Conservation (phyloP, 2,797 vertebrate species). For the Tokudaia muenninki region DNA sequence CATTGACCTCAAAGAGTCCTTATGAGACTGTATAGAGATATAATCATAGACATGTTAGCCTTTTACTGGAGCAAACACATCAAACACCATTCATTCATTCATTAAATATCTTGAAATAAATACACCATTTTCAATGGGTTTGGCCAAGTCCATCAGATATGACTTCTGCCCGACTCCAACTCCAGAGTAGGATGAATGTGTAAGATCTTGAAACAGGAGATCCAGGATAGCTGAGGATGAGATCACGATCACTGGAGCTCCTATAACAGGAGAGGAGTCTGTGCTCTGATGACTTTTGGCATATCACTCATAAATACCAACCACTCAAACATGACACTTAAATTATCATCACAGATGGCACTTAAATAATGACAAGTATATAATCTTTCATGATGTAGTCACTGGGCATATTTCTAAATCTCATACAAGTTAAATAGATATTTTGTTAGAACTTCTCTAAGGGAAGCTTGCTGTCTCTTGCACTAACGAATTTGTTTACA, state of each 20-base stretch:
- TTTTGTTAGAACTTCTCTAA: background rate
- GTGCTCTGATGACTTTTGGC: background rate
- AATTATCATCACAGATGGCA: background rate
- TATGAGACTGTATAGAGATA: background rate
- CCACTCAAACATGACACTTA: background rate
- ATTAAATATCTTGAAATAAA: slow-evolving; percentile 21
- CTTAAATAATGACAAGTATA: background rate
- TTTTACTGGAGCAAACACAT: background rate
- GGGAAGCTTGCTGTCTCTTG: background rate
- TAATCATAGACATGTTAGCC: background rate
- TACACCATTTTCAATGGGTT: slow-evolving; percentile 27
- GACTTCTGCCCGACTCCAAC: background rate
- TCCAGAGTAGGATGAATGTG: background rate
- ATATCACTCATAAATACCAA: slow-evolving; percentile 6
- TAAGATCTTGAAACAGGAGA: background rate
- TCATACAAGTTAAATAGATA: background rate
- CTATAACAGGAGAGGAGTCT: background rate
- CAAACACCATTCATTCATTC: background rate
- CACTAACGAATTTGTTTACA: background rate
- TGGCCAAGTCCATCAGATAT: background rate
- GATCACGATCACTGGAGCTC: background rate
- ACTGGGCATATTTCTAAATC: background rate
- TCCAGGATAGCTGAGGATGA: background rate
- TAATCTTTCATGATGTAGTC: background rate
- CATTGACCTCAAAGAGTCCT: background rate